phyloP scores from a whole-genome alignment of 2,888 invertebrate genomes.

The Meandrusa payeni region DNA sequence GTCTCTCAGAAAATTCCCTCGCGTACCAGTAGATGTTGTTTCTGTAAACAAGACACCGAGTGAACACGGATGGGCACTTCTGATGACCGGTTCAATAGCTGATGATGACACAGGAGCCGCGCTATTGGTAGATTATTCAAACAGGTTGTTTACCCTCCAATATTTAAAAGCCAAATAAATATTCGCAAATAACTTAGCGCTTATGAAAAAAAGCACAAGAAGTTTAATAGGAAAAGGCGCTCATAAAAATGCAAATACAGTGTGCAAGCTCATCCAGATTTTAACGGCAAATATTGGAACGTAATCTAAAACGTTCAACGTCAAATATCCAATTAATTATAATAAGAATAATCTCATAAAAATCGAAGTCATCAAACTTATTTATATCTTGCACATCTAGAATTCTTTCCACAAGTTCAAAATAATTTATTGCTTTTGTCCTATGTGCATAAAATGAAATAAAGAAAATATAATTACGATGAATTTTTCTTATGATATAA shows the following conservation, averaged over 20 bases:
- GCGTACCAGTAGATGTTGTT: conserved; percentile 67
- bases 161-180: conserved; percentile 26
- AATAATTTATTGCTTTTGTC: conserved; percentile 14
- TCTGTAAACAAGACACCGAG: conserved; percentile 60
- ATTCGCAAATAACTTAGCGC: conserved; percentile 9
- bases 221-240: conserved; percentile 16
- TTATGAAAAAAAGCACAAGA: conserved; percentile 10
- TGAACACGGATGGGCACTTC: conserved; percentile 67
- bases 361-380: conserved; percentile 31
- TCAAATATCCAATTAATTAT: conserved; percentile 34
- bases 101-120: conserved; percentile 55
- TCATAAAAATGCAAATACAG: conserved; percentile 25
- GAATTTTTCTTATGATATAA: conserved; percentile 39
- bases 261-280: conserved; percentile 14
- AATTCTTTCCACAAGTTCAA: conserved; percentile 29
- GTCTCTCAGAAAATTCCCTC: conserved; percentile 62
- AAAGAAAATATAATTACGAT: conserved; percentile 28
- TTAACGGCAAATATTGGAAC: conserved; percentile 2
- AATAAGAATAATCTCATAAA: conserved; percentile 39
- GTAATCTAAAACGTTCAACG: conserved; percentile 14
- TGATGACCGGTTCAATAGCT: conserved; percentile 55
- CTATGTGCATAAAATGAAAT: conserved; percentile 1
- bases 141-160: conserved; percentile 24
- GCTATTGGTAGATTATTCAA: conserved; percentile 23
- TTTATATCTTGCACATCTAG: conserved; percentile 39